Evolutionary conservation across 2,113 vertebrate species (phyloP), one percentile per base, ranked within the genome.

Genomic region (Lepus americanus): DNA sequence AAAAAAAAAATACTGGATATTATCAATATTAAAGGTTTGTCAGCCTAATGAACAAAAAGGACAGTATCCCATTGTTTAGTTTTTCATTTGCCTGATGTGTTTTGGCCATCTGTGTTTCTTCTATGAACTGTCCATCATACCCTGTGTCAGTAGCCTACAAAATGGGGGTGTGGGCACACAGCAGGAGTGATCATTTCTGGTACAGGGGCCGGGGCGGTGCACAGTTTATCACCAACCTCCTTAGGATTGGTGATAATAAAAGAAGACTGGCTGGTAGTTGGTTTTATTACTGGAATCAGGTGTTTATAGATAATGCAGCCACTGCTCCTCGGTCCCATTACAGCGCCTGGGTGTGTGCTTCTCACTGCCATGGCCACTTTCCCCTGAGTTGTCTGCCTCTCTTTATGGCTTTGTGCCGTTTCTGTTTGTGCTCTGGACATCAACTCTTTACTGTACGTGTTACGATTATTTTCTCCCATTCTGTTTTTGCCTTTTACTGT

Each of bases 401-500:
- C 63, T 53, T 49, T 89, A 78, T 19, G 29, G 25, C 64, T 83
- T 59, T 91, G 25, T 25, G 53, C 25, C 70, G 27, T 76, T 94
- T 72, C 74, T 78, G 10, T 78, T 67, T 81, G 29, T 86, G n/a
- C 84, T 55, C 61, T 80, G 44, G 51, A 79, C 22, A 2, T 49
- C 20, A 17, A n/a, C 67, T 23, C 13, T 66, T 53, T 67, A 1
- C 59, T 92, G n/a, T 78, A 29, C 78, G 92, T 77, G 53, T 49
- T 87, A 27, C 77, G 76, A 83, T 33, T 33, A 1, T 85, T 9
- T 90, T 93, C 69, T 87, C 51, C 29, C 66, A 29, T 64, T 87
- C 53, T 92, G 51, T 90, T 73, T 25, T 93, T 53, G 39, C 29
- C 59, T 92, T 74, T 87, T 49, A 88, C 69, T 94, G 82, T 94